phyloP scores from a whole-genome alignment of 2,888 invertebrate species.

The Autographa pulchrina region DNA sequence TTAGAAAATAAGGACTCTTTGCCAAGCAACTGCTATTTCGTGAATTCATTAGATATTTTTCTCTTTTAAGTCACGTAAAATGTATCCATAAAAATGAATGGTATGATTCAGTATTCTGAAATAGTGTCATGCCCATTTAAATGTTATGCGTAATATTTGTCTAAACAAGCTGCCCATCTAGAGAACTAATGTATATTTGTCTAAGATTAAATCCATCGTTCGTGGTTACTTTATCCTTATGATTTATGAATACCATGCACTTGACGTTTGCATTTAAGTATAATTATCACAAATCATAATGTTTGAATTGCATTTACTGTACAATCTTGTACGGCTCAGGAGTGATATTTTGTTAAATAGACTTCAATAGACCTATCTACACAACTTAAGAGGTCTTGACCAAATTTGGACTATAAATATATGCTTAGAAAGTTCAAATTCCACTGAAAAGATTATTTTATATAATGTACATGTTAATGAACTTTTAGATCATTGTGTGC shows the following conservation, averaged over 20 bases:
- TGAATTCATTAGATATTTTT: neutral
- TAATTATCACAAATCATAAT: slow-evolving; percentile 82
- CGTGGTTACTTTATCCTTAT: slow-evolving; percentile 58
- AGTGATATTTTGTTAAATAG: slow-evolving; percentile 66
- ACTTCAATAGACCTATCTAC: slow-evolving; percentile 46
- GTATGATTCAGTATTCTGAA: neutral
- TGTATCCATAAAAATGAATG: slow-evolving; percentile 10
- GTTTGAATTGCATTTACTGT: slow-evolving; percentile 70
- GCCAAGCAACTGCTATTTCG: too few species aligned
- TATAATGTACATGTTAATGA: slow-evolving; percentile 15
- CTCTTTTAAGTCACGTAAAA: neutral
- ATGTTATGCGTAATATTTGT: slow-evolving; percentile 22
- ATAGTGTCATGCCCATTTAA: slow-evolving; percentile 3
- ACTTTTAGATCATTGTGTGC: slow-evolving; percentile 21
- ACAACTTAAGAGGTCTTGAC: slow-evolving; percentile 10
- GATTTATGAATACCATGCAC: slow-evolving; percentile 68
- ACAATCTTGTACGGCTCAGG: slow-evolving; percentile 62
- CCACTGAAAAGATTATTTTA: neutral
- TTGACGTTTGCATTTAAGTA: slow-evolving; percentile 73
- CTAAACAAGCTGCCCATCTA: slow-evolving; percentile 30
- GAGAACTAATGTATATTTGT: slow-evolving; percentile 43
- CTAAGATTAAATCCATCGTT: slow-evolving; percentile 58
- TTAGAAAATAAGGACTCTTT: too few species aligned
- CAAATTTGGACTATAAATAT: slow-evolving; percentile 31
- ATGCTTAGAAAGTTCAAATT: slow-evolving; percentile 19